phyloP scores from a whole-genome alignment of 2,888 invertebrate species.

The Lithophane socia region DNA sequence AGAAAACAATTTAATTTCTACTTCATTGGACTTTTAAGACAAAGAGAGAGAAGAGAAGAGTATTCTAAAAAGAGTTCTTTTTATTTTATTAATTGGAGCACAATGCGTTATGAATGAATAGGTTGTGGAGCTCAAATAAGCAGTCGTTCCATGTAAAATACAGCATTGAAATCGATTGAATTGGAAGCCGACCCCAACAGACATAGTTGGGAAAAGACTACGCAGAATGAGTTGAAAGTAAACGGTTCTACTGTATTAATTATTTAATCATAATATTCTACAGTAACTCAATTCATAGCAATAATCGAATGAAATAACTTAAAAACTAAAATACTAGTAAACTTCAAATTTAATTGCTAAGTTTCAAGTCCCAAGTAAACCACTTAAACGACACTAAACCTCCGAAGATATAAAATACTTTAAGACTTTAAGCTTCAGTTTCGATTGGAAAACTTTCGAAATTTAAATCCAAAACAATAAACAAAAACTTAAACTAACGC shows the following conservation, averaged over 20 bases:
- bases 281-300: not conserved
- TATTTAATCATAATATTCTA: not conserved
- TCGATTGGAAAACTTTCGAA: conserved; percentile 23
- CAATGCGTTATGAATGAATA: not conserved
- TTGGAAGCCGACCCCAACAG: not conserved
- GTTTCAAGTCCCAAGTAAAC: conserved; percentile 11
- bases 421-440: conserved; percentile 34
- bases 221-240: not conserved
- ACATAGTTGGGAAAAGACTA: not conserved
- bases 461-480: conserved; percentile 43
- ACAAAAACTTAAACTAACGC: conserved; percentile 47
- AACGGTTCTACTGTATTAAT: not conserved
- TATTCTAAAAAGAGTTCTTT: not conserved
- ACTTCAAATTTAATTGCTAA: conserved; percentile 13
- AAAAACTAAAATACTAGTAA: conserved; percentile 11
- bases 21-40: not conserved
- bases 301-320: conserved; percentile 1
- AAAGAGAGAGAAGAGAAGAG: too few species aligned
- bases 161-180: not conserved
- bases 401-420: conserved; percentile 33
- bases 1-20: too few species aligned
- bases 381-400: conserved; percentile 2
- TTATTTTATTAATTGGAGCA: not conserved
- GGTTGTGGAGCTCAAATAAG: not conserved
- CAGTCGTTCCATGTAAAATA: too few species aligned